Conservation (phyloP, 2,888 invertebrate genomes). For the Adineta ricciae region DNA sequence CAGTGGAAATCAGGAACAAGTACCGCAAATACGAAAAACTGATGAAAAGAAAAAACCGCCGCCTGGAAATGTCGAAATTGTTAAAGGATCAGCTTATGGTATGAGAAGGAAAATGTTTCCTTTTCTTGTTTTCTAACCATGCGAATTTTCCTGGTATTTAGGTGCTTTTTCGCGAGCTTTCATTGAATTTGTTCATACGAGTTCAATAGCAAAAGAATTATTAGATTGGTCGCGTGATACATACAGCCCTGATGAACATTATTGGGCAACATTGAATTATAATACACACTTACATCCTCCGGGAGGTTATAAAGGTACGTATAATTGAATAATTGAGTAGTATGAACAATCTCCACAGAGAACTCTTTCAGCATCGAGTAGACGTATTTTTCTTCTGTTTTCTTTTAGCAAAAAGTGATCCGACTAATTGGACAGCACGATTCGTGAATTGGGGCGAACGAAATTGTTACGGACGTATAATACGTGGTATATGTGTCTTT, state of each 20-base stretch:
- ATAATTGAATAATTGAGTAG: not conserved
- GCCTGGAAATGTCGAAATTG: slow-evolving; percentile 7
- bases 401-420: slow-evolving; percentile 1
- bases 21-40: not conserved
- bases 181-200: slow-evolving; percentile 39
- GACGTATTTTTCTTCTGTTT: not conserved
- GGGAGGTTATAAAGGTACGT: slow-evolving; percentile 25
- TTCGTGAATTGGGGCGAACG: not conserved
- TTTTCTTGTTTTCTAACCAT: too few species aligned
- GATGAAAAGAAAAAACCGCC: slow-evolving; percentile 7
- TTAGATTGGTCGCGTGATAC: slow-evolving; percentile 42
- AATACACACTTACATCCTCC: slow-evolving; percentile 32
- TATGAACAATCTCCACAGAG: too few species aligned
- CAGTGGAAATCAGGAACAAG: not conserved
- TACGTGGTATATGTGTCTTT: slow-evolving; percentile 27
- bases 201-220: slow-evolving; percentile 38
- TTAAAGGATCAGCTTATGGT: slow-evolving; percentile 33
- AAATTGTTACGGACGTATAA: not conserved
- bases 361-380: too few species aligned
- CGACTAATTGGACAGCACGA: not conserved
- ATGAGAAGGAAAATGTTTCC: not conserved
- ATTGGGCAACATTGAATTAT: slow-evolving; percentile 35
- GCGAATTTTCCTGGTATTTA: too few species aligned
- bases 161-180: slow-evolving; percentile 39
- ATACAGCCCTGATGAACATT: slow-evolving; percentile 44